Conservation (phyloP, 2,113 vertebrate species). For the Sebastes schlegelii region DNA sequence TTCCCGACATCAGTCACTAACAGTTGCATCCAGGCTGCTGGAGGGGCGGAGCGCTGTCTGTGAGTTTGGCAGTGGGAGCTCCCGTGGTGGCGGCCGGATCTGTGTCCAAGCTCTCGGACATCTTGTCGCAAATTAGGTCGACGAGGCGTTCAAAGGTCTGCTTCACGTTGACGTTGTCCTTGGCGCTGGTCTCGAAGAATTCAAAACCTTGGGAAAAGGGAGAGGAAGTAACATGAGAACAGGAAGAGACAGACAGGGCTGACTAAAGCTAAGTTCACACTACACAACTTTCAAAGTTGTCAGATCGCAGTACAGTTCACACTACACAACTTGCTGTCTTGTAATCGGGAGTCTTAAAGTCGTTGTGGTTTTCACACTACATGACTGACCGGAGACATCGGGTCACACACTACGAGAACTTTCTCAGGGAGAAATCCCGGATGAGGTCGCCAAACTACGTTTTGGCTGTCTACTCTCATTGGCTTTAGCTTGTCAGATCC, state of each 20-base stretch:
- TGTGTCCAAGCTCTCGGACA: conserved; percentile 94
- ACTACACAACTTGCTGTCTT: too few relatives aligned
- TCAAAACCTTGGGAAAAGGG: conserved; percentile 89
- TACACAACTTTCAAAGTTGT: too few relatives aligned
- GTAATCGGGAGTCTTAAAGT: too few relatives aligned
- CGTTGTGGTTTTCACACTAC: too few relatives aligned
- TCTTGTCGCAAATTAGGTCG: conserved; percentile 98
- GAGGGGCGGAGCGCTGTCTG: conserved; percentile 90
- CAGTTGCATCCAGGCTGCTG: conserved; percentile 93
- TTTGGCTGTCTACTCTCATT: too few relatives aligned
- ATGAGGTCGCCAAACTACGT: too few relatives aligned
- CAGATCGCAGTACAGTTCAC: too few relatives aligned
- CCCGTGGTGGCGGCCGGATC: conserved; percentile 89
- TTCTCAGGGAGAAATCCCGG: too few relatives aligned
- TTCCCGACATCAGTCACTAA: conserved; percentile 81
- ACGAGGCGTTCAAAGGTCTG: conserved; percentile 97
- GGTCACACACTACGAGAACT: too few relatives aligned
- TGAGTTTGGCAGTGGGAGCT: conserved; percentile 91
- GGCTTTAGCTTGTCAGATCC: too few relatives aligned
- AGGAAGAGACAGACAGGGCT: background rate
- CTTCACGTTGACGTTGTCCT: conserved; percentile 98
- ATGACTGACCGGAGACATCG: too few relatives aligned
- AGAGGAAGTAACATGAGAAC: background rate
- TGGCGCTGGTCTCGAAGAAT: conserved; percentile 98
- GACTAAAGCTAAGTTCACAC: too few relatives aligned